These are phyloP conservation scores for Penelope pileata DNA, from an alignment of 2,113 vertebrate species.

Conservation along the genomic window DNA sequence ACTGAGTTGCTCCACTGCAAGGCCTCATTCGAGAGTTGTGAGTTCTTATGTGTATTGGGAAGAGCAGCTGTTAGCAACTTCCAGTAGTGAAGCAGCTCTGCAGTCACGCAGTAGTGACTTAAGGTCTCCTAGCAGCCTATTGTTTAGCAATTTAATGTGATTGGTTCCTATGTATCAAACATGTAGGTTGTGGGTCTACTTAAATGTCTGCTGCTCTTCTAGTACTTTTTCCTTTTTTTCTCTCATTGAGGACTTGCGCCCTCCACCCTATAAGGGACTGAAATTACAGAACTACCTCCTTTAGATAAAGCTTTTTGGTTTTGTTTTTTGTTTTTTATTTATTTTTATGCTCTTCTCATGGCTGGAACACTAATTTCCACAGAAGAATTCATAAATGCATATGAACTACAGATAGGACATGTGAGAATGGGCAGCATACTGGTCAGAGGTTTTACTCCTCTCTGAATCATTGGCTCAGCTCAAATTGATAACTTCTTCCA, in stretches of 20 bases:
- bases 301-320: background rate
- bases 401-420: background rate
- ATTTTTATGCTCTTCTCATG: background rate
- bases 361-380: background rate
- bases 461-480: background rate
- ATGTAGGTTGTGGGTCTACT: background rate
- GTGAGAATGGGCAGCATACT: background rate
- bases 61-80: background rate
- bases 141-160: background rate
- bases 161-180: background rate
- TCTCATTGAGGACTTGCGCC: background rate
- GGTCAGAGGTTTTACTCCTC: background rate
- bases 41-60: background rate
- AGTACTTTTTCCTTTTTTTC: background rate
- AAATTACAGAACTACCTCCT: background rate
- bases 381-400: background rate
- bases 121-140: background rate
- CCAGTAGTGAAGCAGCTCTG: background rate
- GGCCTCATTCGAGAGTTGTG: background rate
- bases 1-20: background rate
- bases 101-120: background rate
- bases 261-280: background rate
- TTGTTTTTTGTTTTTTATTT: too few relatives aligned
- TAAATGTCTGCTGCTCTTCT: background rate
- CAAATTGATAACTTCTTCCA: background rate